Conservation (phyloP, 2,113 vertebrate genomes). For the Colinus virginianus region DNA sequence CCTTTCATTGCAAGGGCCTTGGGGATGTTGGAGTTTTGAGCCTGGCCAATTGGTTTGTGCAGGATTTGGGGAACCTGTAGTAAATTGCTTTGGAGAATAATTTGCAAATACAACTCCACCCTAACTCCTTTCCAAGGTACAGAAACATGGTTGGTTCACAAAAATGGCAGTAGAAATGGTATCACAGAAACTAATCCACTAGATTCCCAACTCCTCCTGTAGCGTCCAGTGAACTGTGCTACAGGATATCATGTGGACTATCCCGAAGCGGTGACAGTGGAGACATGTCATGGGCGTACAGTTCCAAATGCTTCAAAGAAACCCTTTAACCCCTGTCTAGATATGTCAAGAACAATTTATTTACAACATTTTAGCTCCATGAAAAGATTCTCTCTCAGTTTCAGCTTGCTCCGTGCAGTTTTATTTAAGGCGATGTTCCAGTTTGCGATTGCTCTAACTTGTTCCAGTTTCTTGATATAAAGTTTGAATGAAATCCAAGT, state of each 20-base stretch:
- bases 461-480: constrained; percentile 85
- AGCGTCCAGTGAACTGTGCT: constrained; percentile 66
- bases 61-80: constrained; percentile 68
- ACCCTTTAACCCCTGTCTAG: constrained; percentile 86
- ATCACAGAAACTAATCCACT: constrained; percentile 78
- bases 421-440: constrained; percentile 98
- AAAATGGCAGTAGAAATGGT: constrained; percentile 82
- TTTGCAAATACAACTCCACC: constrained; percentile 73
- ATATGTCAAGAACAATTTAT: constrained; percentile 90
- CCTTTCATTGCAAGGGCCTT: constrained; percentile 55
- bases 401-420: constrained; percentile 89
- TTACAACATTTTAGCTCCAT: constrained; percentile 88
- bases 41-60: constrained; percentile 65
- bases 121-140: constrained; percentile 78
- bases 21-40: constrained; percentile 35
- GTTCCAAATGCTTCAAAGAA: constrained; percentile 82
- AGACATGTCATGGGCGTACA: constrained; percentile 76
- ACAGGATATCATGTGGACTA: constrained; percentile 62
- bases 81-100: constrained; percentile 73
- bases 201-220: constrained; percentile 69
- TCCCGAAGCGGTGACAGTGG: constrained; percentile 72
- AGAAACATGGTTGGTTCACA: constrained; percentile 80
- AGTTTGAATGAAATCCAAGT: constrained; percentile 85
- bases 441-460: constrained; percentile 85
- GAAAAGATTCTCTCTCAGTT: constrained; percentile 86